Conservation (phyloP, 2,888 invertebrate genomes). For the Cancer borealis region DNA sequence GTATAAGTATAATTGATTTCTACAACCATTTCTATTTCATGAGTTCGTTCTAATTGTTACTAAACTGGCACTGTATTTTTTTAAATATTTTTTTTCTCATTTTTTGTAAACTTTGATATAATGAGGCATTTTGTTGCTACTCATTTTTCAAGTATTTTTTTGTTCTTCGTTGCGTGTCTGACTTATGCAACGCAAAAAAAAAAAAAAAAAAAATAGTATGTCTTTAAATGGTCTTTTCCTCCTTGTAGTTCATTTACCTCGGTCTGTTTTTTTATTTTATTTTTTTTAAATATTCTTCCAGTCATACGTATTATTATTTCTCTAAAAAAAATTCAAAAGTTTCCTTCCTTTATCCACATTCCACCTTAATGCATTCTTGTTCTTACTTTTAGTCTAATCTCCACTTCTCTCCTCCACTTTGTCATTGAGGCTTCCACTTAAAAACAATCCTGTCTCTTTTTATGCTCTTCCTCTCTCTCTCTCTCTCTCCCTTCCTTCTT, state of each 20-base stretch:
- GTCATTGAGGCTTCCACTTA: no score
- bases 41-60: no score
- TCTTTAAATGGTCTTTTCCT: not conserved
- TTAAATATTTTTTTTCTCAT: not conserved
- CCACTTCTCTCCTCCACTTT: no score
- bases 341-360: not conserved
- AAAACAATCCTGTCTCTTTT: no score
- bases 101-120: not conserved
- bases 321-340: not conserved
- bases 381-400: no score
- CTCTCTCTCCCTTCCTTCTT: no score
- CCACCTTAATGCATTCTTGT: not conserved
- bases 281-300: not conserved
- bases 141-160: not conserved
- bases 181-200: not conserved
- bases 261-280: not conserved
- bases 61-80: no score
- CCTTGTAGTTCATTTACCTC: conserved; percentile 6
- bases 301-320: no score
- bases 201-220: not conserved
- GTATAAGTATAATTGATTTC: no score
- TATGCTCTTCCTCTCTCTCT: no score
- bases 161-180: not conserved
- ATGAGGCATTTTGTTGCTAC: not conserved
- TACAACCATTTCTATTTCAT: no score